Percentiles rank a stretch among this genome's conserved stretches.
These are phyloP conservation scores for Riparia riparia DNA, from an alignment of 2,113 vertebrate species.

Conservation along the genomic window DNA sequence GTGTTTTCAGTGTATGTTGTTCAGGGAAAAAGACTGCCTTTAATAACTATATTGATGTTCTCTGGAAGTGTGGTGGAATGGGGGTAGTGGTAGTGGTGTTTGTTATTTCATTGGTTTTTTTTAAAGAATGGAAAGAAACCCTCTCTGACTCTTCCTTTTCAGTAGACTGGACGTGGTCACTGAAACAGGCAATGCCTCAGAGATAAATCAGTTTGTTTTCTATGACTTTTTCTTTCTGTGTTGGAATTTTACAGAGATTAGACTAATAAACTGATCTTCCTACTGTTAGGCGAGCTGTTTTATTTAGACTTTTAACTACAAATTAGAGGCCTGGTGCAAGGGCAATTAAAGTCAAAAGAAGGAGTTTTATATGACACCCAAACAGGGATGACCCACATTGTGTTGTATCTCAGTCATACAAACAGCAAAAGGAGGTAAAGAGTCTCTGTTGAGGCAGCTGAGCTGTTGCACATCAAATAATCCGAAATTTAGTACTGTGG, in stretches of 20 bases:
- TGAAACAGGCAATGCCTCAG: background rate
- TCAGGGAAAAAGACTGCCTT: background rate
- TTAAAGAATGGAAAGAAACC: fast-evolving
- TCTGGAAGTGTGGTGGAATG: background rate
- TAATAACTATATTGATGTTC: background rate
- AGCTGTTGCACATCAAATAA: background rate
- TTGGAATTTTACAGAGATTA: background rate
- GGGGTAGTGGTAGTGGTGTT: background rate
- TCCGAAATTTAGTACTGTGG: background rate
- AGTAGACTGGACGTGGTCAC: background rate
- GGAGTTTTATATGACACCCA: background rate
- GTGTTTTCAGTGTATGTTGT: background rate
- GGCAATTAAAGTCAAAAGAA: background rate
- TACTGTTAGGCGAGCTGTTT: constrained; percentile 6
- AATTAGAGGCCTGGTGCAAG: constrained; percentile 21
- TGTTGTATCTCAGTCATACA: background rate
- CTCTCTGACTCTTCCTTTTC: background rate
- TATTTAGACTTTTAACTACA: constrained; percentile 10
- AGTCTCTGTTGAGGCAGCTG: background rate
- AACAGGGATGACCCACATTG: background rate
- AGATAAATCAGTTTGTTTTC: background rate
- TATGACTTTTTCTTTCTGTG: background rate
- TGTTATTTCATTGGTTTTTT: background rate
- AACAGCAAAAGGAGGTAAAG: background rate
- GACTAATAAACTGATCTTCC: background rate